These are phyloP conservation scores for Micromys minutus DNA, from an alignment of 2,113 vertebrate genomes.

Conservation along the genomic window DNA sequence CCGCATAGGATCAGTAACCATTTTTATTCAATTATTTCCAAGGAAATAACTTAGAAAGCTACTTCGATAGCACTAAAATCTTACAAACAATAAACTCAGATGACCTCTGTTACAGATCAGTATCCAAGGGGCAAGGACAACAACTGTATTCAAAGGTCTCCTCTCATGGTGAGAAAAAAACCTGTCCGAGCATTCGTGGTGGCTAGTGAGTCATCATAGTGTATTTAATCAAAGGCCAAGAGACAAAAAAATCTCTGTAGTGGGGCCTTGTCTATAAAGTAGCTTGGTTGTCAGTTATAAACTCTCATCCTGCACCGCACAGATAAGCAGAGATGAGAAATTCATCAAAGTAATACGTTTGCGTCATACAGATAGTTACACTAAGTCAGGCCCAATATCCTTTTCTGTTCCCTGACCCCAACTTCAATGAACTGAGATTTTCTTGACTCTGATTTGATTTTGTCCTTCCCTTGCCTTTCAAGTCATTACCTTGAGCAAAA, in stretches of 20 bases:
- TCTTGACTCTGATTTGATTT: neutral
- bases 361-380: neutral
- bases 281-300: slow-evolving; percentile 23
- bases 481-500: slow-evolving; percentile 31
- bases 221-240: slow-evolving; percentile 20
- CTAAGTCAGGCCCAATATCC: neutral
- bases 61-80: neutral
- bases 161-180: neutral
- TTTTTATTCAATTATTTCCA: slow-evolving; percentile 32
- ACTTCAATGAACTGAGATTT: neutral
- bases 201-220: neutral
- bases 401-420: slow-evolving; percentile 3
- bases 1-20: neutral
- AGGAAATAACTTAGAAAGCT: slow-evolving; percentile 16
- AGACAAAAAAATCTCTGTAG: slow-evolving; percentile 1
- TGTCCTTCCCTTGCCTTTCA: slow-evolving; percentile 46
- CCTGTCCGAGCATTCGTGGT: neutral
- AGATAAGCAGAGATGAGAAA: slow-evolving; percentile 57
- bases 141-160: neutral
- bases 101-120: neutral
- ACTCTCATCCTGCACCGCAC: neutral
- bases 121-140: neutral
- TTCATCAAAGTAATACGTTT: slow-evolving; percentile 33
- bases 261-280: neutral
- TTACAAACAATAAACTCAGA: slow-evolving; percentile 24